A percentile compares a stretch with the other conserved stretches of the same genome.
Conservation (phyloP, 2,113 vertebrate species). For the Brachyhypopomus gauderio region DNA sequence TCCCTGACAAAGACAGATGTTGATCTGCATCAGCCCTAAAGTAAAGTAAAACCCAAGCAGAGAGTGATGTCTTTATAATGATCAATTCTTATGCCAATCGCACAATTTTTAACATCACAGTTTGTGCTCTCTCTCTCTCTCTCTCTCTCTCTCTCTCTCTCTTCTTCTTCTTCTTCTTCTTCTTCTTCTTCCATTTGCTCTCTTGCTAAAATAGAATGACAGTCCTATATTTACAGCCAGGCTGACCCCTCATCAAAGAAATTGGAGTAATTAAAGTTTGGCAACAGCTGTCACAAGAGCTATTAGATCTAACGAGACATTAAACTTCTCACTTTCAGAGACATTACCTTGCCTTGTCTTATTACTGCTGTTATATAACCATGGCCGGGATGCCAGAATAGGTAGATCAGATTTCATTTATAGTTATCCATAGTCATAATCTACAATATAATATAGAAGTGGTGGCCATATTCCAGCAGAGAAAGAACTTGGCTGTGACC, state of each 20-base stretch:
- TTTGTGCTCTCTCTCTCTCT: conserved; percentile 4
- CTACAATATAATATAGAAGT: background rate
- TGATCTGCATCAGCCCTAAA: conserved; percentile 52
- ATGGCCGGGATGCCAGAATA: background rate
- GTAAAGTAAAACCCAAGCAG: conserved; percentile 61
- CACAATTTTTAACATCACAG: conserved; percentile 48
- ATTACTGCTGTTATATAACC: background rate
- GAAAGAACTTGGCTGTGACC: background rate
- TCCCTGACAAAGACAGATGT: conserved; percentile 55
- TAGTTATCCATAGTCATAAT: conserved; percentile 13
- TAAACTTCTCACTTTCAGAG: conserved; percentile 16
- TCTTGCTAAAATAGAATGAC: conserved; percentile 60
- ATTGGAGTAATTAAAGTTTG: conserved; percentile 30
- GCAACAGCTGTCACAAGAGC: background rate
- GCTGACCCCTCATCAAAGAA: conserved; percentile 9
- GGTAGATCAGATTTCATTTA: conserved; percentile 9
- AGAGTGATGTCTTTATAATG: conserved; percentile 59
- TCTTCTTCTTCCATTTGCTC: conserved; percentile 28
- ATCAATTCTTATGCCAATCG: conserved; percentile 57
- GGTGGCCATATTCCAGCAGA: background rate
- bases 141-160: background rate
- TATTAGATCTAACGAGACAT: conserved; percentile 1
- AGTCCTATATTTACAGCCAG: conserved; percentile 42
- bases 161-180: too few relatives aligned
- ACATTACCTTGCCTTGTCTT: conserved; percentile 1